phyloP scores from a whole-genome alignment of 37 sponge, comb jelly and placozoan species.

The Chondrilla cf. caribensis region DNA sequence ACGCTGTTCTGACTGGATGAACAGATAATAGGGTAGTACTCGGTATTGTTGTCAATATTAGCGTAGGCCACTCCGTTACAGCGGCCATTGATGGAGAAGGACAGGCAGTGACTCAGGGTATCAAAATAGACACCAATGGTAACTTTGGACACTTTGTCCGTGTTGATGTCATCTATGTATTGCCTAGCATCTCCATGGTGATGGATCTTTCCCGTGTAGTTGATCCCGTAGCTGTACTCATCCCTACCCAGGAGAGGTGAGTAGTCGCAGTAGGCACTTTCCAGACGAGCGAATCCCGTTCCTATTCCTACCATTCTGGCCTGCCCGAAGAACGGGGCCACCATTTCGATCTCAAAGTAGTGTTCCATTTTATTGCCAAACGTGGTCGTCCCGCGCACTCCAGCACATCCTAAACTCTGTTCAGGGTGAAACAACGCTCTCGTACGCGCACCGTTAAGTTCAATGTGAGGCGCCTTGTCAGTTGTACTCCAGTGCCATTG shows the following conservation, averaged over 20 bases:
- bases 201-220: slow-evolving; percentile 51
- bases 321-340: slow-evolving; percentile 56
- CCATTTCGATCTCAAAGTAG: slow-evolving; percentile 74
- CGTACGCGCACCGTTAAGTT: background rate
- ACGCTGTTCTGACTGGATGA: slow-evolving; percentile 36
- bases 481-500: slow-evolving; percentile 15
- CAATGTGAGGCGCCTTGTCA: background rate
- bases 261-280: slow-evolving; percentile 38
- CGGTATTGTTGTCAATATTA: slow-evolving; percentile 23
- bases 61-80: slow-evolving; percentile 40
- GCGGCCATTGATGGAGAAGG: slow-evolving; percentile 59
- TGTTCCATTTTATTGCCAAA: slow-evolving; percentile 70
- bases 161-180: slow-evolving; percentile 4
- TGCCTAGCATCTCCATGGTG: slow-evolving; percentile 33
- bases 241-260: slow-evolving; percentile 64
- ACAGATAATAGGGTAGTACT: slow-evolving; percentile 70
- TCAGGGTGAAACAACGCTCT: slow-evolving; percentile 42
- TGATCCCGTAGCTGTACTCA: slow-evolving; percentile 61
- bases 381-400: slow-evolving; percentile 40
- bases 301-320: slow-evolving; percentile 73
- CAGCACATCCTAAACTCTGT: slow-evolving; percentile 47
- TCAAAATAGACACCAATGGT: slow-evolving; percentile 59
- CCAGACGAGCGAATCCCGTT: slow-evolving; percentile 29
- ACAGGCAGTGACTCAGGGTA: slow-evolving; percentile 37
- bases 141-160: slow-evolving; percentile 14